Evolutionary conservation across 2,888 invertebrate species (phyloP), one percentile per base, ranked within the genome.

Genomic region (Xestia rhomboidea): DNA sequence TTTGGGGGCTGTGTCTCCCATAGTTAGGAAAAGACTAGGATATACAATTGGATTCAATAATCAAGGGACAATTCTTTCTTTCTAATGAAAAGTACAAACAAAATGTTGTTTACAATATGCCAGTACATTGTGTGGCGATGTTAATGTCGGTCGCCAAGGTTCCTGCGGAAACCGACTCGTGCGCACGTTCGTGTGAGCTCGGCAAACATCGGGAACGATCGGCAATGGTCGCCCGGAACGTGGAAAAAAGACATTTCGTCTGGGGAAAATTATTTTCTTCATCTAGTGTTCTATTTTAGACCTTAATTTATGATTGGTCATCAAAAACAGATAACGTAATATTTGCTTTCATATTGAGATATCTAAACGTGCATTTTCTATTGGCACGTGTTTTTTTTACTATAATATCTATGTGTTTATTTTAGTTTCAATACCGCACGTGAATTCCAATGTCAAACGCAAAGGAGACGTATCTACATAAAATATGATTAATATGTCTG

Each of bases 141-240:
- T 85, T 86, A 87, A 87, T 87, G 77, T 85, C 89, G 79, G 89
- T 90, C 91, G 88, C 86, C 93, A 92, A 92, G 92, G 91, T 91
- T 91, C 80, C 84, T 80, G 57, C 88, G 88, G 90, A 89, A 88
- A 82, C 70, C 63, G 67, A 75, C 83, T 87, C 84, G 76, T 67
- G 77, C 84, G 83, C 85, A 71, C 57, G 77, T 34, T 84, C 89
- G 83, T 69, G 30, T 34, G 10, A 75, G 68, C 69, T 91, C 92
- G 92, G 85, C 62, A 51, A 62, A 60, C 67, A 64, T 91, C 90
- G 90, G 83, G 70, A 77, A 62, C 69, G 21, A 73, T 88, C 89
- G 90, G 85, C 49, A 67, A 63, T 68, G 41, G 57, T 83, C 82
- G 83, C 63, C 63, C 34, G 73, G 54, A 77, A 68, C 72, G 75